Evolutionary conservation across 2,888 invertebrate species (phyloP), one percentile per base, ranked within the genome.

Genomic region (Platerodrilus igneus): DNA sequence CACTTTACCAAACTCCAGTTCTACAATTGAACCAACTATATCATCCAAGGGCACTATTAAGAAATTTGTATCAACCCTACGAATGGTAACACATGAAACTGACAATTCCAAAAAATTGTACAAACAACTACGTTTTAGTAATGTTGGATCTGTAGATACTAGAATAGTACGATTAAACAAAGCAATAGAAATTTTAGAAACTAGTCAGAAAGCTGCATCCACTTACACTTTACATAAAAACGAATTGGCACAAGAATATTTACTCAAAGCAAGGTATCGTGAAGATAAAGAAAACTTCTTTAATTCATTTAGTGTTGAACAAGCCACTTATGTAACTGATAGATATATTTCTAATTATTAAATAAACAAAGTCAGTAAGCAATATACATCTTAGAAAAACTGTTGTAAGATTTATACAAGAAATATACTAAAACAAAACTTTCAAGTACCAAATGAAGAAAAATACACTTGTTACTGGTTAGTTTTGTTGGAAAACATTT

Each of bases 221-320:
- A 57, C 53, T 30, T 75, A 73, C 46, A 58, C 62, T 37, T 69
- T 70, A 47, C 53, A 55, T 2, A 56, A 54, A 10, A 68, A 73
- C 48, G 68, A 71, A 18, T 47, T 69, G 20, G 72, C 72, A 0
- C 61, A 61, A 49, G 70, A 70, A 46, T 75, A 71, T 57, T 56
- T 75, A 14, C 52, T 75, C 13, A 75, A 75, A 51, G 69, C 74
- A 8, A 60, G 73, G 28, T 74, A 75, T 52, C 62, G 63, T 26
- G 74, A 75, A 45, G 73, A 74, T 26, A 59, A 58, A 35, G 72
- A 72, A 43, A 75, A 74, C 52, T 75, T 73, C 57, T 62, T 62
- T 42, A 58, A 62, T 45, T 74, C 74, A 15, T 57, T 72, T 48
- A 62, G 63, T 50, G 45, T 65, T 46, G 66, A 67, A 53, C 48